A percentile compares a stretch with the other conserved stretches of the same genome.
Evolutionary conservation across 2,888 invertebrate genomes (phyloP).

Genomic region (Aleiodes alternator): DNA sequence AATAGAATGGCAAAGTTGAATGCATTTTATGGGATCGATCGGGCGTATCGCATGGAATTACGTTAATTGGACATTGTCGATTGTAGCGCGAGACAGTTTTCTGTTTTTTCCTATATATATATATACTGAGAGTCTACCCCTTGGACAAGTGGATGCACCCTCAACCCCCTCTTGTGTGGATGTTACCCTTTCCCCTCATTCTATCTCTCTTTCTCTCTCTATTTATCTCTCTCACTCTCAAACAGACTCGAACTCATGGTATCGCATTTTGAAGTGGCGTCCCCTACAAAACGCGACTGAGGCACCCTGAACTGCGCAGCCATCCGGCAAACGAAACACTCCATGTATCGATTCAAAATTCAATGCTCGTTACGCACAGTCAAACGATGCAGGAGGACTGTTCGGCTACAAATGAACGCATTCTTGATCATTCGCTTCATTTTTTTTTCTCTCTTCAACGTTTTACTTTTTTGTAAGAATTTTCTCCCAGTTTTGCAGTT

Average conservation of each 20-base stretch:
- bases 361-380: constrained; percentile 52
- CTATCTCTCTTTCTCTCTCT: not conserved
- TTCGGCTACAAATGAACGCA: constrained; percentile 27
- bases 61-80: constrained; percentile 68
- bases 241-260: constrained; percentile 1
- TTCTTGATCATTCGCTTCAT: constrained; percentile 10
- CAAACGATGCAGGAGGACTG: constrained; percentile 35
- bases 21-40: constrained; percentile 61
- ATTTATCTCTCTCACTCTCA: not conserved
- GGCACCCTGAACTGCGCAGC: constrained; percentile 32
- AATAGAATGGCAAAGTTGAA: constrained; percentile 51
- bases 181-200: constrained; percentile 18
- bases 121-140: constrained; percentile 45
- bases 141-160: constrained; percentile 50
- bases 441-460: not conserved
- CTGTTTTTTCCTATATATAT: constrained; percentile 50
- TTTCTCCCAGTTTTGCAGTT: not conserved
- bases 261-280: constrained; percentile 52
- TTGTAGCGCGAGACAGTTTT: constrained; percentile 63
- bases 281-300: constrained; percentile 46
- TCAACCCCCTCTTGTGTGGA: not conserved
- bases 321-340: constrained; percentile 51
- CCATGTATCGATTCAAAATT: constrained; percentile 57
- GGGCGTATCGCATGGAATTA: constrained; percentile 63
- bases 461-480: not conserved